Percentiles rank a stretch among this genome's conserved stretches.
Evolutionary conservation across 2,113 vertebrate species (phyloP).

Genomic region (Neoarius graeffei): DNA sequence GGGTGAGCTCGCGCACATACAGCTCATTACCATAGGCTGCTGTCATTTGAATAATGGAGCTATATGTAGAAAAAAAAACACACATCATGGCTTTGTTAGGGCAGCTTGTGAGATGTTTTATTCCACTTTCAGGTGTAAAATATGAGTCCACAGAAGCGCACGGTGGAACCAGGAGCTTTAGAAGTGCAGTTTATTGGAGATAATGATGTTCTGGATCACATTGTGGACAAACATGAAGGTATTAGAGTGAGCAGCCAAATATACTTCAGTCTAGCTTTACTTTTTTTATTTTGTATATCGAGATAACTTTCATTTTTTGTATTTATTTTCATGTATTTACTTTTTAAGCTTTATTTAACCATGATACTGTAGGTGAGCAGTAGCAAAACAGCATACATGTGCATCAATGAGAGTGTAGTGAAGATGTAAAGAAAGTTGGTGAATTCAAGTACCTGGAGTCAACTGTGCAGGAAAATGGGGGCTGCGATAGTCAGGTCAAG

Average conservation of each 20-base stretch:
- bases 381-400: no score
- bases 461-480: no score
- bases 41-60: not conserved
- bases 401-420: no score
- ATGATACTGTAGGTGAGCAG: no score
- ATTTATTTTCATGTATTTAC: not conserved
- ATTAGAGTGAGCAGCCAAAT: conserved; percentile 10
- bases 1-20: not conserved
- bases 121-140: conserved; percentile 30
- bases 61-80: no score
- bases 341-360: not conserved
- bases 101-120: not conserved
- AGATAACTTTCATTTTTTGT: not conserved
- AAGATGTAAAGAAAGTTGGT: no score
- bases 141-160: conserved; percentile 69
- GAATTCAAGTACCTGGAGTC: no score
- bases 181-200: conserved; percentile 87
- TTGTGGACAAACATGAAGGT: conserved; percentile 86
- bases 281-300: not conserved
- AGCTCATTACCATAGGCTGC: not conserved
- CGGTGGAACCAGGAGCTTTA: conserved; percentile 54
- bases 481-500: no score
- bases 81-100: not conserved
- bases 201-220: conserved; percentile 87
- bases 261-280: not conserved